Evolutionary conservation across 92 coral and sea anemone species (phyloP), one percentile per base, ranked within the genome.

Genomic region (Chrysogorgia sp.): DNA sequence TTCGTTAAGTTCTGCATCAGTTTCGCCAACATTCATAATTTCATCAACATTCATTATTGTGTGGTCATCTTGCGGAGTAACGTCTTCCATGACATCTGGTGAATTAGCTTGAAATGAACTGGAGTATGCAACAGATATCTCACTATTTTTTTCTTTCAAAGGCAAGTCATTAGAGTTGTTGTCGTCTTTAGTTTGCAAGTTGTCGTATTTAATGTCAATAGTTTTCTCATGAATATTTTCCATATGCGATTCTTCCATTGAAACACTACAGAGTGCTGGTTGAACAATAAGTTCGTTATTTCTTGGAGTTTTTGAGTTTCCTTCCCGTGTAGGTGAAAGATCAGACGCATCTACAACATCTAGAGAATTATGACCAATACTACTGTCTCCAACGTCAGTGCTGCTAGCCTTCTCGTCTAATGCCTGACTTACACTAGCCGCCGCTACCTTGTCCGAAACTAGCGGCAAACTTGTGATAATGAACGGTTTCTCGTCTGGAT

Each of bases 391-490:
- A 43, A 8, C 17, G 17, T 57, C 66, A 12, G 64, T 56, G 59
- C 49, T 72, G 34, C 79, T 72, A 2, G 64, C 28, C 4, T 58
- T 28, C 56, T 52, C 64, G 41, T 72, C 79, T 24, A 72, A 72
- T 26, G 65, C 49, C 22, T 5, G 0, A 34, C 79, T 56, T 23
- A 72, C 65, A 33, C 64, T 53, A 19, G 63, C 34, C 55, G 34
- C 24, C 20, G 66, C 63, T 17, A 72, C 20, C 21, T 32, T 33
- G n/a, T 41, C 40, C 2, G 63, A 24, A 59, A 56, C 63, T 53
- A 23, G 31, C 17, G 79, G 79, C 45, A 72, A 56, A 21, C 35
- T 28, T 53, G 22, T 53, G 1, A 56, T 32, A 53, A 31, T 32
- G 12, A 72, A 20, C n/a, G 47, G 63, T 33, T 72, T 34, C 40